A percentile compares a stretch with the other conserved stretches of the same genome.
Conservation (phyloP, 2,888 invertebrate genomes). For the Lamellibrachia satsuma region DNA sequence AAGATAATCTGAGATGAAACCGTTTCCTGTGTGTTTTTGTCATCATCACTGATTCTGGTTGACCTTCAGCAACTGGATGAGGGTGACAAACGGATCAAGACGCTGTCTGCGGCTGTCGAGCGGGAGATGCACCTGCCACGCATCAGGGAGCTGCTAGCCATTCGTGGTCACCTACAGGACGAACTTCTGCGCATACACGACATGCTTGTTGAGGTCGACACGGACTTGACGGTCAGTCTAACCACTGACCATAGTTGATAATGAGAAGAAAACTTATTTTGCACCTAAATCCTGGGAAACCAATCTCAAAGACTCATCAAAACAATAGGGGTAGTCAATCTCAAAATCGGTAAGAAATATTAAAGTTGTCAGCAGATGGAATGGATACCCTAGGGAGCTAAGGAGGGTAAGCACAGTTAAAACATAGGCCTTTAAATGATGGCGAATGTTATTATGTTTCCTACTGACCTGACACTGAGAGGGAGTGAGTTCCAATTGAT, state of each 20-base stretch:
- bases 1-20: too few species aligned
- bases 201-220: conserved; percentile 38
- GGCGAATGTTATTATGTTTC: too few species aligned
- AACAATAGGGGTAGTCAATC: too few species aligned
- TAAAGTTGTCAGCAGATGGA: too few species aligned
- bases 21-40: too few species aligned
- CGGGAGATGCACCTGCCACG: conserved; percentile 24
- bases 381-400: too few species aligned
- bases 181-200: conserved; percentile 41
- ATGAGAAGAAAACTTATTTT: neutral
- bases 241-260: neutral
- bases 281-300: neutral
- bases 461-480: too few species aligned
- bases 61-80: conserved; percentile 37
- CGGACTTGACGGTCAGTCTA: conserved; percentile 33
- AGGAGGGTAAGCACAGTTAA: too few species aligned
- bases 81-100: conserved; percentile 33
- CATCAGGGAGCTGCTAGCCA: conserved; percentile 39
- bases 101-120: conserved; percentile 30
- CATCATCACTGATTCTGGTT: neutral
- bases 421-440: too few species aligned
- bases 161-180: conserved; percentile 44
- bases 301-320: too few species aligned
- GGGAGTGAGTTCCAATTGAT: too few species aligned
- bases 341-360: too few species aligned